These are phyloP conservation scores for Gila orcuttii DNA, from an alignment of 2,113 vertebrate genomes.

Conservation along the genomic window DNA sequence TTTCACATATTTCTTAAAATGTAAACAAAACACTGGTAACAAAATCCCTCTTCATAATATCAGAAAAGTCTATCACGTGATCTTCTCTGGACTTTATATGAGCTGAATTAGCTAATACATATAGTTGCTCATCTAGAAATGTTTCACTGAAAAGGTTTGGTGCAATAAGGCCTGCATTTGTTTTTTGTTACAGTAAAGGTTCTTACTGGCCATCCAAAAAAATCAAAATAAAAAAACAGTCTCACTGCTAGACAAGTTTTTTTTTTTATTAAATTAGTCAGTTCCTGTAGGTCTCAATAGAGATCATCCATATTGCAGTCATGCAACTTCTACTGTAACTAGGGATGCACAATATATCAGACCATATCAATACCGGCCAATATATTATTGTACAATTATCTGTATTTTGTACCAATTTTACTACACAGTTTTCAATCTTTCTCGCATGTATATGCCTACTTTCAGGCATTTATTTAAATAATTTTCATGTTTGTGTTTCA, in stretches of 20 bases:
- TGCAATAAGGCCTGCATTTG: neutral
- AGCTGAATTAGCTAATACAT: neutral
- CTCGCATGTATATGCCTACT: neutral
- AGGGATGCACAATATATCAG: slow-evolving; percentile 7
- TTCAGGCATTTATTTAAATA: neutral
- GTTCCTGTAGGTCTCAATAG: slow-evolving; percentile 18
- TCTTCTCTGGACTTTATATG: neutral
- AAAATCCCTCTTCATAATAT: neutral
- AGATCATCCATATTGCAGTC: slow-evolving; percentile 9
- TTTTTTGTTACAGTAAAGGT: neutral
- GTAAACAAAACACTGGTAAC: slow-evolving; percentile 39
- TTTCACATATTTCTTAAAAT: slow-evolving; percentile 48
- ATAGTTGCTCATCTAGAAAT: neutral
- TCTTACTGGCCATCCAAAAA: neutral
- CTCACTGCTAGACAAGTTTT: neutral
- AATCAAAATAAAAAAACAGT: no score
- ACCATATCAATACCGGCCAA: neutral
- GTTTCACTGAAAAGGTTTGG: neutral
- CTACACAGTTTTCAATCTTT: neutral
- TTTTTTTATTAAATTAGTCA: neutral
- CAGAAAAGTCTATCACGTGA: no score
- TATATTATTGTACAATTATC: neutral
- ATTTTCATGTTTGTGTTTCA: neutral
- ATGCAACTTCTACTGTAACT: slow-evolving; percentile 9
- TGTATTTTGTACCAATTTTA: neutral